Evolutionary conservation across 1,140 invertebrate species (phyloP).

Genomic region (Aethina tumida): DNA sequence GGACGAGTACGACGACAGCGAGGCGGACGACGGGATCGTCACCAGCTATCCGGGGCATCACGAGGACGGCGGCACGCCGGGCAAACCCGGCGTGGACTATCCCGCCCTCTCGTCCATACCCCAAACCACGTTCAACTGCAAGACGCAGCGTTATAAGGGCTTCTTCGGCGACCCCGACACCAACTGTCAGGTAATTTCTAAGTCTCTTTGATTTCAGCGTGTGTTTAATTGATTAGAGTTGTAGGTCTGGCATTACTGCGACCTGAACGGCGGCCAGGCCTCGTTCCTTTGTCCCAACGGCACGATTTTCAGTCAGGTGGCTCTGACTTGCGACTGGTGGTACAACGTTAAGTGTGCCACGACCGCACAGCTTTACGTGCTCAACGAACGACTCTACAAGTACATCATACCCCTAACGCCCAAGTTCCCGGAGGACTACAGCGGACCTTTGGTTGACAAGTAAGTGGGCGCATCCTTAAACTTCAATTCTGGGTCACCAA

Average conservation of each 20-base stretch:
- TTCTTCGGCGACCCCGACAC: constrained; percentile 84
- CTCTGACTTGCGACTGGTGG: constrained; percentile 85
- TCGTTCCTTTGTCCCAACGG: constrained; percentile 86
- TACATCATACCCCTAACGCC: constrained; percentile 75
- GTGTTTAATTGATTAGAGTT: constrained; percentile 23
- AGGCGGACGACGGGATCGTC: constrained; percentile 21
- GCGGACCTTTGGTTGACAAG: constrained; percentile 73
- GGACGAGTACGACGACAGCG: constrained; percentile 16
- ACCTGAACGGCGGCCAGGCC: constrained; percentile 82
- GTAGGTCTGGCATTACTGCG: constrained; percentile 84
- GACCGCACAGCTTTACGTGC: constrained; percentile 71
- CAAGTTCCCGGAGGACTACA: constrained; percentile 80
- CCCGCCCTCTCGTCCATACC: constrained; percentile 68
- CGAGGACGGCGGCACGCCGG: constrained; percentile 57
- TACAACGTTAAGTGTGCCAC: constrained; percentile 78
- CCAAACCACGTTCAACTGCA: constrained; percentile 69
- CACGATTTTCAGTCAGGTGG: constrained; percentile 82
- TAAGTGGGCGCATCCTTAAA: constrained; percentile 29
- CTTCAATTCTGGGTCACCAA: not conserved
- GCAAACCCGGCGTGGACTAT: constrained; percentile 72
- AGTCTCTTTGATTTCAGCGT: not conserved
- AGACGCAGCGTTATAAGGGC: constrained; percentile 76
- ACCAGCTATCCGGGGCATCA: constrained; percentile 24
- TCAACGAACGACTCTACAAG: constrained; percentile 80
- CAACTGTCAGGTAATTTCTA: constrained; percentile 60